phyloP scores from a whole-genome alignment of 2,113 vertebrate genomes.

The Conger conger region DNA sequence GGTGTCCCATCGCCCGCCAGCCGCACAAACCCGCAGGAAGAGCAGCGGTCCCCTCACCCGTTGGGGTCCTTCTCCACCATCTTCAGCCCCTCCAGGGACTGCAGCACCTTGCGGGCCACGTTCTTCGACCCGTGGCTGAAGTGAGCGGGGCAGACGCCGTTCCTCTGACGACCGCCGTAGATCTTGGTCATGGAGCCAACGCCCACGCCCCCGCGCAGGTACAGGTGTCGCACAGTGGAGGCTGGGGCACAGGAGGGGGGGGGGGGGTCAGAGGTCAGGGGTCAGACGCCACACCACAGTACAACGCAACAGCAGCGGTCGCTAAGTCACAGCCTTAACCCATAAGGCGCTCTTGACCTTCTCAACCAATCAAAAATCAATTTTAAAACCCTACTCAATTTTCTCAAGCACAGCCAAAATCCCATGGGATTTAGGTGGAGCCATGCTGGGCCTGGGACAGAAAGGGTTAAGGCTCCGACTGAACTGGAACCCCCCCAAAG shows the following conservation, averaged over 20 bases:
- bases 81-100: constrained; percentile 85
- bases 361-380: too few relatives aligned
- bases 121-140: constrained; percentile 88
- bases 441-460: too few relatives aligned
- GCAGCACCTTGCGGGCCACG: constrained; percentile 85
- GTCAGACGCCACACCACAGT: neutral
- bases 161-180: constrained; percentile 85
- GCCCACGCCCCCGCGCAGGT: constrained; percentile 85
- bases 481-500: too few relatives aligned
- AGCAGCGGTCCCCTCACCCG: constrained; percentile 66
- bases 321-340: neutral
- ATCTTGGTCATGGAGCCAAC: constrained; percentile 93
- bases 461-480: too few relatives aligned
- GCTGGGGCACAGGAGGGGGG: constrained; percentile 58
- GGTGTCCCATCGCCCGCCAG: too few relatives aligned
- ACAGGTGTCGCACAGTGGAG: constrained; percentile 86
- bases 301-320: neutral
- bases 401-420: too few relatives aligned
- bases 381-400: too few relatives aligned
- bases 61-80: constrained; percentile 94
- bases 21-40: too few relatives aligned
- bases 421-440: too few relatives aligned
- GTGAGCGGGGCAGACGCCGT: constrained; percentile 86
- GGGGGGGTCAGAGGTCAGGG: too few relatives aligned
- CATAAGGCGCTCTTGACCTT: too few relatives aligned